These are phyloP conservation scores for Nothocercus julius DNA, from an alignment of 2,113 vertebrate species.

Conservation along the genomic window DNA sequence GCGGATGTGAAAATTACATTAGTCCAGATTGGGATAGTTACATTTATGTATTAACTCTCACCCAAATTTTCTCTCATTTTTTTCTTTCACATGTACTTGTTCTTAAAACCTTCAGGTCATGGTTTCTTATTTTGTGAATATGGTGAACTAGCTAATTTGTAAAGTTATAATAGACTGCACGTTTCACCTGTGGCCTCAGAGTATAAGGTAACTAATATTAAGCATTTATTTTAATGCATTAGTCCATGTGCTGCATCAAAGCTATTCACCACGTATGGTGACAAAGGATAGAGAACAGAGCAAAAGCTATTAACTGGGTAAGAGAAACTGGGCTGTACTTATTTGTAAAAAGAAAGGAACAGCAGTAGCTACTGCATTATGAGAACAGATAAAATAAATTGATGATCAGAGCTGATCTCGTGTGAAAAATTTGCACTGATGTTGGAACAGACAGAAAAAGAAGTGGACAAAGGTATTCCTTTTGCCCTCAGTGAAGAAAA, in stretches of 20 bases:
- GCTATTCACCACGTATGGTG: neutral
- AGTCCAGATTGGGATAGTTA: neutral
- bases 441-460: neutral
- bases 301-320: neutral
- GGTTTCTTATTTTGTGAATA: neutral
- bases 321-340: neutral
- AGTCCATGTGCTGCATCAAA: neutral
- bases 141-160: neutral
- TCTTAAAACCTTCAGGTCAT: neutral
- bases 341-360: neutral
- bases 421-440: slow-evolving; percentile 18
- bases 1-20: neutral
- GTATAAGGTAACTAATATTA: neutral
- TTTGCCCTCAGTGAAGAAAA: slow-evolving; percentile 32
- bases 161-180: neutral
- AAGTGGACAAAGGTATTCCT: slow-evolving; percentile 28
- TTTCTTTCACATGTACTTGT: neutral
- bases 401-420: slow-evolving; percentile 21
- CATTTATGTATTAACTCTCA: neutral
- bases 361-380: neutral
- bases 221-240: neutral
- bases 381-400: neutral
- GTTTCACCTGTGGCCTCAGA: neutral
- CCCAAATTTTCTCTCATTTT: neutral
- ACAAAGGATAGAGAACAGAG: neutral